These are phyloP conservation scores for Orthosia gothica DNA, from an alignment of 2,888 invertebrate genomes.

Conservation along the genomic window DNA sequence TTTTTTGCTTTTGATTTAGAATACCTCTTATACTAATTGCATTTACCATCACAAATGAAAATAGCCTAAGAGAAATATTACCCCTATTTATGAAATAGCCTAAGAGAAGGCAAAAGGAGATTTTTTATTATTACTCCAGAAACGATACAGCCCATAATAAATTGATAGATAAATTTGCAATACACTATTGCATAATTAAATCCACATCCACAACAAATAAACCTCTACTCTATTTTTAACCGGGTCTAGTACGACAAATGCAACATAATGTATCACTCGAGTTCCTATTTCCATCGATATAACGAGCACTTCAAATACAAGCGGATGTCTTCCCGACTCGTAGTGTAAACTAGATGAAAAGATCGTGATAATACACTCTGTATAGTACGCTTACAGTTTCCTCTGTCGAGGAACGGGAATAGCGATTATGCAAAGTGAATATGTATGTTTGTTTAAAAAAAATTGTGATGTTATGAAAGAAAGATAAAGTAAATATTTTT, in stretches of 20 bases:
- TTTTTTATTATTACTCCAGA: too few relatives aligned
- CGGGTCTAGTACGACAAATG: conserved; percentile 9
- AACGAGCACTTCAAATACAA: conserved; percentile 41
- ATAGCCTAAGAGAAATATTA: too few relatives aligned
- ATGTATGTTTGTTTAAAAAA: not conserved
- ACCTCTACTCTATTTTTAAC: not conserved
- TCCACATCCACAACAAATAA: not conserved
- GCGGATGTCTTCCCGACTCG: conserved; percentile 15
- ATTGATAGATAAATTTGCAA: not conserved
- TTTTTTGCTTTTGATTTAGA: too few relatives aligned
- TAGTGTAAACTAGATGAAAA: conserved; percentile 25
- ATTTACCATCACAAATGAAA: too few relatives aligned
- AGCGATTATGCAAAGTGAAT: conserved; percentile 4
- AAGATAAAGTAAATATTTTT: too few relatives aligned
- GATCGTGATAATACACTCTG: conserved; percentile 9
- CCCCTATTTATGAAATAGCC: too few relatives aligned
- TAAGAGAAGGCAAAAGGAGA: too few relatives aligned
- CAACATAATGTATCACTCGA: conserved; percentile 14
- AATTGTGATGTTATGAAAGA: not conserved
- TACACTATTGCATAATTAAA: not conserved
- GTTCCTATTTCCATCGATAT: conserved; percentile 24
- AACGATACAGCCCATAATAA: too few relatives aligned
- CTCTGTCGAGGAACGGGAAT: not conserved
- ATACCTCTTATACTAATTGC: too few relatives aligned
- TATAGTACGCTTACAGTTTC: not conserved